Evolutionary conservation across 2,797 vertebrate species (phyloP).

Genomic region (Decapterus maruadsi): DNA sequence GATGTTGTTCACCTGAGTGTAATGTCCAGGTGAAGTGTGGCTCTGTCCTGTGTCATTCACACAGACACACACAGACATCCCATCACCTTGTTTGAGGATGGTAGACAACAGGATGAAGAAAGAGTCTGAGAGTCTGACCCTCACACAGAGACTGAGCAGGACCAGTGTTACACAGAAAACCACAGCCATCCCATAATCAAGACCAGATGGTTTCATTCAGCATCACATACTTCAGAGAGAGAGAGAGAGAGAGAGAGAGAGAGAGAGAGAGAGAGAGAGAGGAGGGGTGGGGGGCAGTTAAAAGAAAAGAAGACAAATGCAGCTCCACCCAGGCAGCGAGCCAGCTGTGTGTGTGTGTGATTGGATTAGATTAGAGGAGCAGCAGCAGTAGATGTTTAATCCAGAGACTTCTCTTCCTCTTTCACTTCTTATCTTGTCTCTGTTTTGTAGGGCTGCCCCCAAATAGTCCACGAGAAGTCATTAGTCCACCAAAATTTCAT

Average conservation of each 20-base stretch:
- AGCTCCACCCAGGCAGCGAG: slow-evolving; percentile 27
- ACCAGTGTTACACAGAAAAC: slow-evolving; percentile 11
- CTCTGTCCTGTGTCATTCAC: too few relatives aligned
- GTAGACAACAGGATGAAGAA: too few relatives aligned
- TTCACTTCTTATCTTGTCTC: too few relatives aligned
- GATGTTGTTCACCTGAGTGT: too few relatives aligned
- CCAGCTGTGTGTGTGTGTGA: slow-evolving; percentile 29
- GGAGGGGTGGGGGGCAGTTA: neutral
- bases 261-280: slow-evolving; percentile 23
- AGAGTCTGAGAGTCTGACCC: too few relatives aligned
- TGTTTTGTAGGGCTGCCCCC: too few relatives aligned
- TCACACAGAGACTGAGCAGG: too few relatives aligned
- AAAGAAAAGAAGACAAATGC: slow-evolving; percentile 36
- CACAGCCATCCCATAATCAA: slow-evolving; percentile 52
- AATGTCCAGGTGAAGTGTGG: too few relatives aligned
- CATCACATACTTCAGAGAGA: slow-evolving; percentile 35
- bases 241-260: slow-evolving; percentile 23
- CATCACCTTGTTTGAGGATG: too few relatives aligned
- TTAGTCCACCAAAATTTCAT: too few relatives aligned
- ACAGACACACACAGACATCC: too few relatives aligned
- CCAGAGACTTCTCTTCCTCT: neutral
- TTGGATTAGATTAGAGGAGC: slow-evolving; percentile 43
- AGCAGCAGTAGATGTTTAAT: slow-evolving; percentile 41
- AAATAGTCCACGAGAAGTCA: too few relatives aligned
- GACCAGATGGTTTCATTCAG: slow-evolving; percentile 66